Evolutionary conservation across 1,140 invertebrate genomes (phyloP).

Genomic region (Conopomorpha cramerella): DNA sequence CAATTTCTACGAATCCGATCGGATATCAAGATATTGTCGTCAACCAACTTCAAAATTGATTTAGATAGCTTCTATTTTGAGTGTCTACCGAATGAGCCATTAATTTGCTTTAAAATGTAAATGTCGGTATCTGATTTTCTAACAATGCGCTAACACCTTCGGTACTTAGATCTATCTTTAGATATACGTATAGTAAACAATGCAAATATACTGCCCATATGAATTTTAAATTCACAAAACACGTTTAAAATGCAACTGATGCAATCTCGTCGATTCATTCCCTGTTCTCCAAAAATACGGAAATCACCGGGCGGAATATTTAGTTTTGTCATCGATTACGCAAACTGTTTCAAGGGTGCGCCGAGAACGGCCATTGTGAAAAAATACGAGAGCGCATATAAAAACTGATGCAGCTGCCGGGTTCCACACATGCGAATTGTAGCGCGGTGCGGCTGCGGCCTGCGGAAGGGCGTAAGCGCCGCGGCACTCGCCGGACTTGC

Average conservation of each 20-base stretch:
- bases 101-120: no score
- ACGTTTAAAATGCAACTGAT: no score
- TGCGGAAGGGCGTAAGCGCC: slow-evolving; percentile 22
- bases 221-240: slow-evolving; percentile 8
- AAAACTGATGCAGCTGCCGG: slow-evolving; percentile 56
- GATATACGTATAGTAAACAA: no score
- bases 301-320: slow-evolving; percentile 59
- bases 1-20: slow-evolving; percentile 24
- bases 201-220: no score
- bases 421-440: slow-evolving; percentile 55
- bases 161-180: no score
- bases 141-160: no score
- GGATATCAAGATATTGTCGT: slow-evolving; percentile 17
- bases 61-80: no score
- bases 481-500: slow-evolving; percentile 5
- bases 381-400: slow-evolving; percentile 54
- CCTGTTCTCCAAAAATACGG: slow-evolving; percentile 50
- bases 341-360: slow-evolving; percentile 61
- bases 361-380: slow-evolving; percentile 43
- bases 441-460: slow-evolving; percentile 16
- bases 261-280: slow-evolving; percentile 13
- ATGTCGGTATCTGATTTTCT: slow-evolving; percentile 3
- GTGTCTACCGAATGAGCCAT: no score
- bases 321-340: slow-evolving; percentile 62
- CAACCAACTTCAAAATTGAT: slow-evolving; percentile 17